phyloP scores from a whole-genome alignment of 2,888 invertebrate species.

The Ornithoptera alexandrae region DNA sequence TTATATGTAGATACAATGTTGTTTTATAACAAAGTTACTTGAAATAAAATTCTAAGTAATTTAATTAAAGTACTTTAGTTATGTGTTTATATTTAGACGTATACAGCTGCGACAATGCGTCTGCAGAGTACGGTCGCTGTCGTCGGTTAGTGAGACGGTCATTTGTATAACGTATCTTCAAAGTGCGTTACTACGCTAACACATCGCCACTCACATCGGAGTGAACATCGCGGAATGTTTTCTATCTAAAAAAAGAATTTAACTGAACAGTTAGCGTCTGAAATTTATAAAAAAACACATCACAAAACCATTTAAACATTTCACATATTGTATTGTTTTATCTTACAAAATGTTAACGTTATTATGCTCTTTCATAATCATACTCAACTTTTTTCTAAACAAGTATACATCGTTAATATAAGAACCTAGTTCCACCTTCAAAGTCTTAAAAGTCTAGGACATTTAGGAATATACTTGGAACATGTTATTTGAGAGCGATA shows the following conservation, averaged over 20 bases:
- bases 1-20: not conserved
- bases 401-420: no score
- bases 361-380: not conserved
- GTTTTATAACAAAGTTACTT: not conserved
- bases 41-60: constrained; percentile 1
- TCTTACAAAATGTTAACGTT: not conserved
- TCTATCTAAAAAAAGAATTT: constrained; percentile 57
- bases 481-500: no score
- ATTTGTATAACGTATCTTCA: constrained; percentile 72
- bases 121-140: constrained; percentile 44
- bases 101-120: constrained; percentile 65
- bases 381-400: no score
- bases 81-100: constrained; percentile 44
- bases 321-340: not conserved
- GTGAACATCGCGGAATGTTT: constrained; percentile 50
- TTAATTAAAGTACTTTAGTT: constrained; percentile 34
- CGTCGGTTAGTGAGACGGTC: constrained; percentile 52
- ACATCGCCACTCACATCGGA: constrained; percentile 58
- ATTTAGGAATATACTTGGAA: no score
- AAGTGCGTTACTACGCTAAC: constrained; percentile 56
- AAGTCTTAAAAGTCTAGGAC: no score
- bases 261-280: constrained; percentile 43
- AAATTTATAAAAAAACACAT: constrained; percentile 23
- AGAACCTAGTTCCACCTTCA: no score
- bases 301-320: constrained; percentile 31